Evolutionary conservation across 2,113 vertebrate genomes (phyloP).

Genomic region (Balaeniceps rex): DNA sequence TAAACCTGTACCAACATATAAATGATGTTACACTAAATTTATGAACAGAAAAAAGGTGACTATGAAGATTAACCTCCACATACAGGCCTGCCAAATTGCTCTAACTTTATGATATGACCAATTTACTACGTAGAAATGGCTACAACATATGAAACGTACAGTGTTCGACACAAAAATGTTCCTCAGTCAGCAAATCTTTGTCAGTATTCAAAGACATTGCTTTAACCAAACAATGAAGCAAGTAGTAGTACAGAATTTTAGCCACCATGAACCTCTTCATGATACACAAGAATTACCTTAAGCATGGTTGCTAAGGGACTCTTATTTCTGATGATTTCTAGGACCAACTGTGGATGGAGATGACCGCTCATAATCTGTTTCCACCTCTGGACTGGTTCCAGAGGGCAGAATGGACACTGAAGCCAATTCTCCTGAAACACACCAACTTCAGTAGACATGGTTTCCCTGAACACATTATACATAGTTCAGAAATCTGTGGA

Average conservation of each 20-base stretch:
- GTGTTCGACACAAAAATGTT: not conserved
- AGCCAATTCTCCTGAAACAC: not conserved
- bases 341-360: not conserved
- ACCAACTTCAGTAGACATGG: rapidly evolving
- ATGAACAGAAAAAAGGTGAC: not conserved
- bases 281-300: not conserved
- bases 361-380: not conserved
- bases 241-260: not conserved
- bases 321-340: not conserved
- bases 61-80: not conserved
- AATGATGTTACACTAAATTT: not conserved
- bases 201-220: not conserved
- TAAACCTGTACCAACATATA: not conserved
- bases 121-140: not conserved
- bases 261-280: not conserved
- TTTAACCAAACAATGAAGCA: not conserved
- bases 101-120: not conserved
- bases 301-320: not conserved
- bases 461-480: rapidly evolving
- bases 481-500: not conserved
- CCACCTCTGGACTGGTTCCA: not conserved
- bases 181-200: not conserved
- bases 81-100: not conserved
- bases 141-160: not conserved
- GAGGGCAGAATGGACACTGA: not conserved